phyloP scores from a whole-genome alignment of 2,888 invertebrate genomes.

The Aethes cnicana region DNA sequence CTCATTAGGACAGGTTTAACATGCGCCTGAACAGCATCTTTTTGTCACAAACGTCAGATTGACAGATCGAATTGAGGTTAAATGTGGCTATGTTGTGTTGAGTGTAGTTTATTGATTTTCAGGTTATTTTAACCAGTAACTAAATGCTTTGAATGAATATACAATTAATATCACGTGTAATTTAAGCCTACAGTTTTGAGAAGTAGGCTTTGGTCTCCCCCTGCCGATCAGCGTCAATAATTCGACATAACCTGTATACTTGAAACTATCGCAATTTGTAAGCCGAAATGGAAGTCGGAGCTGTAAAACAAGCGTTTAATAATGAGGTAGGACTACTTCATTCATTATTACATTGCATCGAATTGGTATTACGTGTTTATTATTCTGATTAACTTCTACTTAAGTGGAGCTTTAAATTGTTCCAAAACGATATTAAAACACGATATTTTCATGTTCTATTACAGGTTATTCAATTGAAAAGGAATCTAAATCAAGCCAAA shows the following conservation, averaged over 20 bases:
- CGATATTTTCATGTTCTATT: conserved; percentile 33
- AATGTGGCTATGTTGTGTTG: too few species aligned
- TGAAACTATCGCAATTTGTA: conserved; percentile 4
- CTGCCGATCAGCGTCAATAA: background rate
- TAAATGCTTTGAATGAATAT: background rate
- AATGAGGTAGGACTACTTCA: conserved; percentile 68
- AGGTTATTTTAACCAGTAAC: background rate
- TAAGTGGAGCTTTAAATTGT: too few species aligned
- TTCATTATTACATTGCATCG: too few species aligned
- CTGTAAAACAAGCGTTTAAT: conserved; percentile 76
- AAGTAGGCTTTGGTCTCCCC: background rate
- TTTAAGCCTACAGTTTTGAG: background rate
- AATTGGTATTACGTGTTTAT: too few species aligned
- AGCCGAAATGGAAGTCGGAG: conserved; percentile 71
- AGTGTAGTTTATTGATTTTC: too few species aligned
- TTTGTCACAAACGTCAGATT: too few species aligned
- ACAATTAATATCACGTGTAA: background rate
- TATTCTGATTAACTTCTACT: too few species aligned
- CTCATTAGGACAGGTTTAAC: too few species aligned
- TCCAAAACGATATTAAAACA: background rate
- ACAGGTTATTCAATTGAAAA: conserved; percentile 70
- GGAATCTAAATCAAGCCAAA: conserved; percentile 68
- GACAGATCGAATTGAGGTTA: too few species aligned
- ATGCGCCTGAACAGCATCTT: too few species aligned
- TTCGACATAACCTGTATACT: conserved; percentile 39